Conservation (phyloP, 1,140 invertebrate genomes). For the Triops longicaudatus region DNA sequence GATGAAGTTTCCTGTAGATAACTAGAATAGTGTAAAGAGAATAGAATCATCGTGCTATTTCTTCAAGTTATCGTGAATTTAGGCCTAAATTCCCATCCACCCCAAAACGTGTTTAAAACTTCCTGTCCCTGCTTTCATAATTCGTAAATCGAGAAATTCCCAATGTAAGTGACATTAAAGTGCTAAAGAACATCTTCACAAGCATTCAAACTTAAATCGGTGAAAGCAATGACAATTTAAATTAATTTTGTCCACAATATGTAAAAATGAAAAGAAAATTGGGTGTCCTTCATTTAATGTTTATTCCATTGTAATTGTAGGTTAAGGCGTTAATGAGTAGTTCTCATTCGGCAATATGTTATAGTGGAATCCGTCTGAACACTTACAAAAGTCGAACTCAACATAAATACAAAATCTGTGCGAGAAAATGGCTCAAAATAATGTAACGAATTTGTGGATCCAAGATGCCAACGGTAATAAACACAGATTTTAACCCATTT, state of each 20-base stretch:
- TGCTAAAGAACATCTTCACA: no score
- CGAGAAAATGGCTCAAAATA: slow-evolving; percentile 40
- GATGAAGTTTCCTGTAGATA: background rate
- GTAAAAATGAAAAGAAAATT: no score
- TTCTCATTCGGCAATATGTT: background rate
- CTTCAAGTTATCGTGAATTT: background rate
- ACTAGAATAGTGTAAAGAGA: background rate
- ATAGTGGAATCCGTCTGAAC: background rate
- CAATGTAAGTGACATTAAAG: no score
- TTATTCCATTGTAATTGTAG: no score
- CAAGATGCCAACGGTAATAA: slow-evolving; percentile 52
- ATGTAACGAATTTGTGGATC: slow-evolving; percentile 54
- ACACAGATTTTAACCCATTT: background rate
- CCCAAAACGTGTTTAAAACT: background rate
- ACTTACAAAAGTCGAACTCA: background rate
- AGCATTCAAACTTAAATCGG: no score
- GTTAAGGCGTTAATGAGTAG: no score
- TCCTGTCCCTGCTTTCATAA: no score
- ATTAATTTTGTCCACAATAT: no score
- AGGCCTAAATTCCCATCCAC: background rate
- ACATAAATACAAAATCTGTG: slow-evolving; percentile 45
- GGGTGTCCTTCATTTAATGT: no score
- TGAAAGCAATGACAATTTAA: no score
- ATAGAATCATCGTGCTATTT: background rate
- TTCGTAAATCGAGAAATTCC: no score